Evolutionary conservation across 92 coral and sea anemone genomes (phyloP).

Genomic region (Desmophyllum pertusum): DNA sequence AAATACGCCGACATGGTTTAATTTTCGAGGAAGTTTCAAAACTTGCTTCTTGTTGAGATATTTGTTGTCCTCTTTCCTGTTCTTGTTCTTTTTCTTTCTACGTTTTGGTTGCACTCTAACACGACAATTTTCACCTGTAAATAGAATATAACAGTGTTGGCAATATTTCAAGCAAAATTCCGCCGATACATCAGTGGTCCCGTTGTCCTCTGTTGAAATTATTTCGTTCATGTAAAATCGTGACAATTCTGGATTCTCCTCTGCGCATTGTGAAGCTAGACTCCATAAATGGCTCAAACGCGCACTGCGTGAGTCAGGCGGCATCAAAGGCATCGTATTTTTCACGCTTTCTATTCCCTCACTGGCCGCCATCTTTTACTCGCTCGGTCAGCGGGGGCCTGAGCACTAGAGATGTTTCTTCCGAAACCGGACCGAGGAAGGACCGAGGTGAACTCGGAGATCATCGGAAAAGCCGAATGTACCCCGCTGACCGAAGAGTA

Average conservation of each 20-base stretch:
- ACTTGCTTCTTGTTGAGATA: background rate
- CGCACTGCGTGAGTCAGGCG: too few species aligned
- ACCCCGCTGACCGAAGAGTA: slow-evolving; percentile 26
- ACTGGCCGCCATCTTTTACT: slow-evolving; percentile 15
- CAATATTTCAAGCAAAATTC: slow-evolving; percentile 40
- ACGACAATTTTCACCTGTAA: slow-evolving; percentile 45
- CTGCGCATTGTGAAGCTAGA: slow-evolving; percentile 66
- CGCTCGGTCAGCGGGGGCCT: background rate
- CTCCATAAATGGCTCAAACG: slow-evolving; percentile 64
- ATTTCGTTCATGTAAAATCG: slow-evolving; percentile 59
- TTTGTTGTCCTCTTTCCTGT: background rate
- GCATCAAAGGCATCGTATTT: too few species aligned
- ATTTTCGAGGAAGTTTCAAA: slow-evolving; percentile 10
- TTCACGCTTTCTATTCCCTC: background rate
- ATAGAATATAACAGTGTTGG: slow-evolving; percentile 61
- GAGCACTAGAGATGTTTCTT: background rate
- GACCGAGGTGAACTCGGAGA: background rate
- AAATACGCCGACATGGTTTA: slow-evolving; percentile 11
- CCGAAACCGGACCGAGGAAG: background rate
- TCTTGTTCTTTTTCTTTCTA: background rate
- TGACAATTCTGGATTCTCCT: slow-evolving; percentile 70
- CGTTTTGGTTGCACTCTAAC: slow-evolving; percentile 64
- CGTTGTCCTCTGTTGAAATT: slow-evolving; percentile 3
- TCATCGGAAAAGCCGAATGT: background rate
- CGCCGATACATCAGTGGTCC: background rate